These are phyloP conservation scores for Lasiurus cinereus DNA, from an alignment of 2,113 vertebrate genomes.

Conservation along the genomic window DNA sequence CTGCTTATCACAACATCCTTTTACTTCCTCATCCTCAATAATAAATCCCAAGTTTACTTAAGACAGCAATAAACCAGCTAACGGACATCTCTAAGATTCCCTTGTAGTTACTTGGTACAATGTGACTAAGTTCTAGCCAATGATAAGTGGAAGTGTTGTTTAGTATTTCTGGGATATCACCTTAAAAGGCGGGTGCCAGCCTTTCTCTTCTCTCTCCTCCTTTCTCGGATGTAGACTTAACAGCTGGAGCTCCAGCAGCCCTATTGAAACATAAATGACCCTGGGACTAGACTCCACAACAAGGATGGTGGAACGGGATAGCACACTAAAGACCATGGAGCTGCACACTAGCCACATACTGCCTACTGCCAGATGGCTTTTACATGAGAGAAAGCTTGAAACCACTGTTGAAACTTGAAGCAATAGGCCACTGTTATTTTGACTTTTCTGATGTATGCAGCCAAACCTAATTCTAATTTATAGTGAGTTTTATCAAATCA, in stretches of 20 bases:
- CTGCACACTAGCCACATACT: background rate
- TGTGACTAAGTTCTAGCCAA: conserved; percentile 1
- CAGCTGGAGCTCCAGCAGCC: background rate
- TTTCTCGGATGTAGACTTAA: background rate
- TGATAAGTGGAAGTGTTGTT: background rate
- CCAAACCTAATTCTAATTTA: conserved; percentile 49
- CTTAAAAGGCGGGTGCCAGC: background rate
- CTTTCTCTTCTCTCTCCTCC: background rate
- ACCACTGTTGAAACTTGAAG: background rate
- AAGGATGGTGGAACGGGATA: background rate
- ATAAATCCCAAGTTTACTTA: background rate
- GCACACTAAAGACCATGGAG: background rate
- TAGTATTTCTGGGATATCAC: background rate
- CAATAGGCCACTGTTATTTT: background rate
- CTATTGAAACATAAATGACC: background rate
- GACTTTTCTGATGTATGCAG: conserved; percentile 14
- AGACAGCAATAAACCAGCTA: background rate
- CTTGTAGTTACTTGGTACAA: background rate
- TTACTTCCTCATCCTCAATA: background rate
- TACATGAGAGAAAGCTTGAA: background rate
- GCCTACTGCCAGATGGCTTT: background rate
- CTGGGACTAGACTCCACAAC: background rate
- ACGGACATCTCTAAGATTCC: background rate
- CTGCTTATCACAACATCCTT: background rate
- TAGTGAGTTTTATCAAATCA: conserved; percentile 50